Conservation (phyloP, 35 echinoderm and acorn worm species). For the Heliocidaris tuberculata region DNA sequence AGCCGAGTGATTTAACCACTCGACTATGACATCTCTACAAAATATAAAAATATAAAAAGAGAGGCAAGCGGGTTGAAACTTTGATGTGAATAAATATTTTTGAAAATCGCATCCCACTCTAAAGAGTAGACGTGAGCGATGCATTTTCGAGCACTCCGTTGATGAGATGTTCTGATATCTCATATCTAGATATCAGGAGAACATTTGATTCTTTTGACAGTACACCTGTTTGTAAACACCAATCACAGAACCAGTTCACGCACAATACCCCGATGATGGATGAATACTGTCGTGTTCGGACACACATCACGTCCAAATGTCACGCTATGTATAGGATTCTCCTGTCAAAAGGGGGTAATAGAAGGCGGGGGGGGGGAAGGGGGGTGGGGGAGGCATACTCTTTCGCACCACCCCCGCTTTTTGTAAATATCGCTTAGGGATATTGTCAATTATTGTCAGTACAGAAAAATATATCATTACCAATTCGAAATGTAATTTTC, state of each 20-base stretch:
- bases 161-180: not conserved
- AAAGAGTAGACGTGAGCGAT: not conserved
- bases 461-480: too few relatives aligned
- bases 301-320: not conserved
- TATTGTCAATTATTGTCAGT: not conserved
- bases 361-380: not conserved
- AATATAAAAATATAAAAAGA: too few relatives aligned
- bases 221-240: constrained; percentile 1
- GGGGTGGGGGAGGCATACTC: not conserved
- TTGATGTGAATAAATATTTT: too few relatives aligned
- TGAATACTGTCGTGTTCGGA: not conserved
- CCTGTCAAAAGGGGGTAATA: not conserved
- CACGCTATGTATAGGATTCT: not conserved
- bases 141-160: not conserved
- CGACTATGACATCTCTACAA: too few relatives aligned
- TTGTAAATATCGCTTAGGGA: not conserved
- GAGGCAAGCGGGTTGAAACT: too few relatives aligned
- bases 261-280: not conserved
- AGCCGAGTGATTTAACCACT: too few relatives aligned
- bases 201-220: not conserved
- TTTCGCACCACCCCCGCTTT: not conserved
- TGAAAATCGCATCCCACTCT: not conserved
- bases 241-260: not conserved
- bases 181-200: not conserved
- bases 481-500: too few relatives aligned